Percentiles rank a stretch among this genome's conserved stretches.
Conservation (phyloP, 2,888 invertebrate species). For the Elaeidobius kamerunicus region DNA sequence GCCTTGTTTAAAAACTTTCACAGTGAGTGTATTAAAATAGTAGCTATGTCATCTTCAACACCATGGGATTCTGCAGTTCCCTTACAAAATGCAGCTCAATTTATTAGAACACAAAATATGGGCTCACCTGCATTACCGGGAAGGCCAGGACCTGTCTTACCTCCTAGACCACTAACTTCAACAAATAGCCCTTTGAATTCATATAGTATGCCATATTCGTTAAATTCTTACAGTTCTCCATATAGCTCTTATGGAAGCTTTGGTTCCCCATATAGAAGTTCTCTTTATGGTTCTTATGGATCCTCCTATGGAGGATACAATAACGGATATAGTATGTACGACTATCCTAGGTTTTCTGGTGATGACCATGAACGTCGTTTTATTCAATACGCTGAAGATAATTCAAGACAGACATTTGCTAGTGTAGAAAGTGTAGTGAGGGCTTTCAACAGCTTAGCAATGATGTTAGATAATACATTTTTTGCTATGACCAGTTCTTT, state of each 20-base stretch:
- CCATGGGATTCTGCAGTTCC: constrained; percentile 2
- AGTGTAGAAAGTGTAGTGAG: constrained; percentile 83
- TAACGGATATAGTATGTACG: constrained; percentile 40
- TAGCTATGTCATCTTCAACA: background rate
- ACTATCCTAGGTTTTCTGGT: constrained; percentile 23
- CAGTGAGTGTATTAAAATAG: background rate
- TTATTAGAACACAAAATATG: constrained; percentile 35
- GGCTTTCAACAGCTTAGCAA: constrained; percentile 89
- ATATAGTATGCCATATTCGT: constrained; percentile 37
- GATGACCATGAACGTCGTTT: constrained; percentile 70
- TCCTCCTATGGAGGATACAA: constrained; percentile 43
- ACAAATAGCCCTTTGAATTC: constrained; percentile 15
- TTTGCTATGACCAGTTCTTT: constrained; percentile 95
- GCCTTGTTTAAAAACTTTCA: too few species aligned
- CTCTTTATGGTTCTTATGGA: constrained; percentile 19
- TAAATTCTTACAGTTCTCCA: constrained; percentile 31
- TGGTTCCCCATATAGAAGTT: constrained; percentile 18
- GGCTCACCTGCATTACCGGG: constrained; percentile 30
- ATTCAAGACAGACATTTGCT: constrained; percentile 88
- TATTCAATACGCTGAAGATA: constrained; percentile 83
- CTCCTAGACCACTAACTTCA: constrained; percentile 44
- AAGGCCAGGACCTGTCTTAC: constrained; percentile 44
- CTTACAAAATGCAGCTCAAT: constrained; percentile 37
- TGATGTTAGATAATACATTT: constrained; percentile 97
- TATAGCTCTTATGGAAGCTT: constrained; percentile 41